These are phyloP conservation scores for Troides oblongomaculatus DNA, from an alignment of 2,888 invertebrate genomes.

Conservation along the genomic window DNA sequence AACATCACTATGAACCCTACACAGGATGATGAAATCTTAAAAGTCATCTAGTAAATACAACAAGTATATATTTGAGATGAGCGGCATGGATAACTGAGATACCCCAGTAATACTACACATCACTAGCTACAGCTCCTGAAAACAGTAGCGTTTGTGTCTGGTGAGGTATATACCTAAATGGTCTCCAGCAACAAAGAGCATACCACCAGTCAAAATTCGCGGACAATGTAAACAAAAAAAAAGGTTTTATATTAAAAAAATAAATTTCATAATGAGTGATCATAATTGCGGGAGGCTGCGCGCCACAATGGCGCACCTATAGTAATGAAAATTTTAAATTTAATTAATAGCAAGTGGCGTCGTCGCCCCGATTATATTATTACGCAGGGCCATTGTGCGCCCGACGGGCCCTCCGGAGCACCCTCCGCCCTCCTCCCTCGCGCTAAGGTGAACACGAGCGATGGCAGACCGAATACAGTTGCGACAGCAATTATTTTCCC, in stretches of 20 bases:
- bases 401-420: constrained; percentile 40
- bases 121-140: too few species aligned
- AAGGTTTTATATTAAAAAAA: constrained; percentile 32
- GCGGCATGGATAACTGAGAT: too few species aligned
- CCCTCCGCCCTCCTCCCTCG: constrained; percentile 32
- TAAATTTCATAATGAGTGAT: constrained; percentile 35
- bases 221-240: neutral
- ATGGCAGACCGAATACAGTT: neutral
- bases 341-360: constrained; percentile 75
- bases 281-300: constrained; percentile 33
- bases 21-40: too few species aligned
- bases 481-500: too few species aligned
- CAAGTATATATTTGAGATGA: too few species aligned
- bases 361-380: constrained; percentile 74
- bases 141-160: too few species aligned
- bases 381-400: constrained; percentile 61
- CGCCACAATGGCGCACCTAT: constrained; percentile 41
- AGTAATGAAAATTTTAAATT: constrained; percentile 75
- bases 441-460: neutral
- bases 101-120: too few species aligned
- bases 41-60: too few species aligned
- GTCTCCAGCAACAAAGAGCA: too few species aligned
- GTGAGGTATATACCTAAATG: too few species aligned
- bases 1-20: too few species aligned
- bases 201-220: too few species aligned